Evolutionary conservation across 2,888 invertebrate species (phyloP), one percentile per base, ranked within the genome.

Genomic region (Drosophila pseudotakahashii): DNA sequence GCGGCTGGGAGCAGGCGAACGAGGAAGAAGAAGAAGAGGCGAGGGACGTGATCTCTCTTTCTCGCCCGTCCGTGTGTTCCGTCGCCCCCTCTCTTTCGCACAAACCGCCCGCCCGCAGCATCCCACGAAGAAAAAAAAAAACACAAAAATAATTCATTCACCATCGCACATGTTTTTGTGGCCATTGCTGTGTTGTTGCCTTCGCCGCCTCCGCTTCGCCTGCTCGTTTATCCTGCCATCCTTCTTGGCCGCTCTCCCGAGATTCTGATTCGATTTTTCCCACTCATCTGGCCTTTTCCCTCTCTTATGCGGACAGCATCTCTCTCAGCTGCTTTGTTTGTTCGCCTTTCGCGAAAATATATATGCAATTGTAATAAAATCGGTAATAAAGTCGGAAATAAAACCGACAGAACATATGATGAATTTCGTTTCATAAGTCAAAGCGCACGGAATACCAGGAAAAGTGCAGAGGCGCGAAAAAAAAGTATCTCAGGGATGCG

Each of bases 261-360:
- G 32, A 53, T 88, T 81, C 86, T 87, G 81, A 81, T 81, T 81
- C 81, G 81, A 81, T 88, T 81, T 81, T 88, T 81, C 85, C 66
- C 63, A 48, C 62, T 52, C 73, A 55, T 72, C 45, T 55, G 39
- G 14, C 41, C 26, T 39, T 26, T 39, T 32, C 10, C 7, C 45
- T n/a, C 23, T 10, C 73, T 72, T 71, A 26, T 48, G 37, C 67
- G 37, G 37, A 45, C 52, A 67, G 68, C 68, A 45, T 59, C 44
- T 9, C 73, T 78, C 83, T 85, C 86, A 80, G 80, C 80, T 80
- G 85, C 82, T 81, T 73, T 62, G 62, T 62, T 62, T 47, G 41
- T 26, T 32, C 48, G 48, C 48, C 10, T 32, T 47, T 32, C 16
- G 48, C 34, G 30, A 34, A 34, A 48, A 48, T 13, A 13, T 48